Conservation (phyloP, 2,797 vertebrate species). For the Ctenopoma multispine region DNA sequence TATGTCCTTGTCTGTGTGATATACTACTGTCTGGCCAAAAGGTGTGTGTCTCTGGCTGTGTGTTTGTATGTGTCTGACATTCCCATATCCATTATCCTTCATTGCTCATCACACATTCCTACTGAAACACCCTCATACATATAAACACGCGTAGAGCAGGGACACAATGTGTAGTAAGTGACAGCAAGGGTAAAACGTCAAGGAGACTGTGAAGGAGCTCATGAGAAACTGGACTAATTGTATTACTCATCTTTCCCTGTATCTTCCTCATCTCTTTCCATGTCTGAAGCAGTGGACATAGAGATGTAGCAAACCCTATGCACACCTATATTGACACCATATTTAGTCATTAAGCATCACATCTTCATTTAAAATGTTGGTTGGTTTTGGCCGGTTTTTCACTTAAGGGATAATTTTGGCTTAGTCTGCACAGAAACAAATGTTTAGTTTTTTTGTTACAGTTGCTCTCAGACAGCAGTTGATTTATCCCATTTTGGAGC, state of each 20-base stretch:
- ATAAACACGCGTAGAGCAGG: slow-evolving; percentile 6
- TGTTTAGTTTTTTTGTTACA: background rate
- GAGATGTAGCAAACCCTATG: background rate
- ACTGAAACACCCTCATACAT: slow-evolving; percentile 23
- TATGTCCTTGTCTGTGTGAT: slow-evolving; percentile 60
- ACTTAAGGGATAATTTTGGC: background rate
- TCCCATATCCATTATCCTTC: slow-evolving; percentile 59
- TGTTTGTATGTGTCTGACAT: slow-evolving; percentile 50
- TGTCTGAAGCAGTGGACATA: background rate
- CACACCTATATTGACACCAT: no score
- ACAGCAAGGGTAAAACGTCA: slow-evolving; percentile 59
- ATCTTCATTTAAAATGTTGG: no score
- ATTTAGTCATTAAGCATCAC: no score
- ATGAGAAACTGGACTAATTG: slow-evolving; percentile 43
- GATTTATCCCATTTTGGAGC: background rate
- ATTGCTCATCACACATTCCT: slow-evolving; percentile 55
- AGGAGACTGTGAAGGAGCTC: slow-evolving; percentile 44
- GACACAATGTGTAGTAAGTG: slow-evolving; percentile 34
- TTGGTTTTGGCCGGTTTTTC: background rate
- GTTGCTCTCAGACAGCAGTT: background rate
- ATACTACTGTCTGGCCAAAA: slow-evolving; percentile 46
- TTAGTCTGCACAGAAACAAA: background rate
- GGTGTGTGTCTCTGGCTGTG: slow-evolving; percentile 24
- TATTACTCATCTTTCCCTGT: slow-evolving; percentile 15
- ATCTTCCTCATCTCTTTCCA: background rate